A percentile compares a stretch with the other conserved stretches of the same genome.
Conservation (phyloP, 2,888 invertebrate genomes). For the Netelia virgata region DNA sequence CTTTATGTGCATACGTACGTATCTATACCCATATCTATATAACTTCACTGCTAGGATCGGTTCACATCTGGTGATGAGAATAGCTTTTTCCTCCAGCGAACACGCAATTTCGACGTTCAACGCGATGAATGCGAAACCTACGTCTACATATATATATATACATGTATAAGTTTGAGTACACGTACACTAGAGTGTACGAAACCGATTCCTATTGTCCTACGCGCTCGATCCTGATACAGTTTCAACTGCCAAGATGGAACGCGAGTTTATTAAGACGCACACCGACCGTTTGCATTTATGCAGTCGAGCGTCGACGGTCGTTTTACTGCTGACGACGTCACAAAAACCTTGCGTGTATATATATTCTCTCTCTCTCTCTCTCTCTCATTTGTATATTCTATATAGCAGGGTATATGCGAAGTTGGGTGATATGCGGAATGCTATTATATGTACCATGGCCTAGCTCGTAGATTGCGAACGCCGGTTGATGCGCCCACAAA, state of each 20-base stretch:
- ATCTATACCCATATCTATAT: neutral
- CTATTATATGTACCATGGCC: neutral
- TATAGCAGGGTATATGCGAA: neutral
- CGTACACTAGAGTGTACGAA: neutral
- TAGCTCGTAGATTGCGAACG: slow-evolving; percentile 39
- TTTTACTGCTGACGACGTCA: slow-evolving; percentile 54
- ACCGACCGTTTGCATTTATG: neutral
- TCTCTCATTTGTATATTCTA: neutral
- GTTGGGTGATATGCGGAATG: neutral
- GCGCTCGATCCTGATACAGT: neutral
- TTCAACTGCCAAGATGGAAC: slow-evolving; percentile 27
- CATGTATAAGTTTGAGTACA: neutral
- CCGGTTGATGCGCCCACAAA: slow-evolving; percentile 52
- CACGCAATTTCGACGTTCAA: slow-evolving; percentile 32
- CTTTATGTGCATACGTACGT: neutral
- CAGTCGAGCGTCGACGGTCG: slow-evolving; percentile 14
- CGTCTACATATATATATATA: slow-evolving; percentile 1
- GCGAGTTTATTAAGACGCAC: slow-evolving; percentile 39
- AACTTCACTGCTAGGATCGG: slow-evolving; percentile 2
- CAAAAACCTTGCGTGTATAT: slow-evolving; percentile 32
- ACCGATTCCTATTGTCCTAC: neutral
- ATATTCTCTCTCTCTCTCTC: neutral
- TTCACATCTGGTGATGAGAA: slow-evolving; percentile 35
- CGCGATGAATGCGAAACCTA: slow-evolving; percentile 19
- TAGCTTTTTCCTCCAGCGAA: slow-evolving; percentile 17